Evolutionary conservation across 2,797 vertebrate genomes (phyloP).

Genomic region (Scolopax bukidnonensis): DNA sequence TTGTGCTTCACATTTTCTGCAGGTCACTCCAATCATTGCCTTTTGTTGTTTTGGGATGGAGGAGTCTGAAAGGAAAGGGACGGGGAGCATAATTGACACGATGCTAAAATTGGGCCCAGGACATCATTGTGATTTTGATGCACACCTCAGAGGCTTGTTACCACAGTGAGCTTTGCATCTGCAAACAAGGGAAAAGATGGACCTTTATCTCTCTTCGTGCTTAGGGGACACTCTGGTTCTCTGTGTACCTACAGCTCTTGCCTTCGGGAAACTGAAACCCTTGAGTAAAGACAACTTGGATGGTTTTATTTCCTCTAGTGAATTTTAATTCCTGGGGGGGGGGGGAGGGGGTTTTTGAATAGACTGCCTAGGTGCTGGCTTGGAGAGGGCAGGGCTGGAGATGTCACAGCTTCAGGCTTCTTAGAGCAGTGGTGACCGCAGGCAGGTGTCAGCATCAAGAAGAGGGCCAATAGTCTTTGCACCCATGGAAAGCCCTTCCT

Average conservation of each 20-base stretch:
- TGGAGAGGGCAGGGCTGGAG: neutral
- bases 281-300: neutral
- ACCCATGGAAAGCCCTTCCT: neutral
- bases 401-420: neutral
- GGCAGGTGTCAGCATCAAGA: neutral
- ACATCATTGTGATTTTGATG: neutral
- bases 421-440: neutral
- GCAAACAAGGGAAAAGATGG: neutral
- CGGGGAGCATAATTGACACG: neutral
- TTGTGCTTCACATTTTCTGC: slow-evolving; percentile 58
- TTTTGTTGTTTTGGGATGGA: slow-evolving; percentile 40
- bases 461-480: neutral
- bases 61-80: neutral
- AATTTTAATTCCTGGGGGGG: neutral
- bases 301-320: neutral
- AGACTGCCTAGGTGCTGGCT: neutral
- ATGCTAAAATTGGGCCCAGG: neutral
- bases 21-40: slow-evolving; percentile 48
- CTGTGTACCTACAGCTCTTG: neutral
- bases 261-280: neutral
- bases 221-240: neutral
- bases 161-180: neutral
- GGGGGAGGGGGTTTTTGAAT: too few relatives aligned
- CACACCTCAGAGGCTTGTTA: fast-evolving
- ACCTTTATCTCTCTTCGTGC: neutral